Percentiles rank a stretch among this genome's conserved stretches.
Evolutionary conservation across 2,113 vertebrate species (phyloP).

Genomic region (Atherinomorus stipes): DNA sequence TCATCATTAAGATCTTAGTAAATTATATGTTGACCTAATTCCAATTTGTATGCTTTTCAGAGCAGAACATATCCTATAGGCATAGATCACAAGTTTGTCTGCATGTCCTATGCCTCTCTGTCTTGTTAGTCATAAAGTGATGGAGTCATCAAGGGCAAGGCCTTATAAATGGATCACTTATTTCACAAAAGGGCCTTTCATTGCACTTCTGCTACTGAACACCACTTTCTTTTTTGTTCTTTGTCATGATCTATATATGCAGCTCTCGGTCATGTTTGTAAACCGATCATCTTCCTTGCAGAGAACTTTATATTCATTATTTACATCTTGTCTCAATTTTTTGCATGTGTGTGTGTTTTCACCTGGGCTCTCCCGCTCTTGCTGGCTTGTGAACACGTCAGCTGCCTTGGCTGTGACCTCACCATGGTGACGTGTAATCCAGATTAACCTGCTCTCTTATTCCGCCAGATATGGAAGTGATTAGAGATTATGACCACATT

Average conservation of each 20-base stretch:
- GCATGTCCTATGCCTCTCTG: constrained; percentile 18
- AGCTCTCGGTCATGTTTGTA: neutral
- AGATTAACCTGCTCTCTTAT: constrained; percentile 78
- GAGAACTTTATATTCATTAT: constrained; percentile 1
- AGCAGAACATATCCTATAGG: constrained; percentile 51
- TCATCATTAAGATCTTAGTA: neutral
- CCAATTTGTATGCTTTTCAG: neutral
- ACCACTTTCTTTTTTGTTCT: neutral
- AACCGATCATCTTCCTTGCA: constrained; percentile 11
- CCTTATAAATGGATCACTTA: constrained; percentile 34
- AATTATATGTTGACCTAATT: constrained; percentile 11
- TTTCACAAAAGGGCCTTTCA: constrained; percentile 4
- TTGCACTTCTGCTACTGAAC: neutral
- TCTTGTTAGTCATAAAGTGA: neutral
- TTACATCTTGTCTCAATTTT: neutral
- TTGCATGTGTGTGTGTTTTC: constrained; percentile 8
- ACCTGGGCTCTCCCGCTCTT: constrained; percentile 22
- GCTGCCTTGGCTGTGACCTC: constrained; percentile 62
- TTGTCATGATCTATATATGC: neutral
- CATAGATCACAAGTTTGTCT: constrained; percentile 55
- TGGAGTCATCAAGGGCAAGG: constrained; percentile 1
- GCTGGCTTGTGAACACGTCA: constrained; percentile 38
- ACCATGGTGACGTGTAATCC: constrained; percentile 75
- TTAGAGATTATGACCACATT: constrained; percentile 77
- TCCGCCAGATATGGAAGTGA: constrained; percentile 74